phyloP scores from a whole-genome alignment of 2,888 invertebrate species.

The Griposia aprilina region DNA sequence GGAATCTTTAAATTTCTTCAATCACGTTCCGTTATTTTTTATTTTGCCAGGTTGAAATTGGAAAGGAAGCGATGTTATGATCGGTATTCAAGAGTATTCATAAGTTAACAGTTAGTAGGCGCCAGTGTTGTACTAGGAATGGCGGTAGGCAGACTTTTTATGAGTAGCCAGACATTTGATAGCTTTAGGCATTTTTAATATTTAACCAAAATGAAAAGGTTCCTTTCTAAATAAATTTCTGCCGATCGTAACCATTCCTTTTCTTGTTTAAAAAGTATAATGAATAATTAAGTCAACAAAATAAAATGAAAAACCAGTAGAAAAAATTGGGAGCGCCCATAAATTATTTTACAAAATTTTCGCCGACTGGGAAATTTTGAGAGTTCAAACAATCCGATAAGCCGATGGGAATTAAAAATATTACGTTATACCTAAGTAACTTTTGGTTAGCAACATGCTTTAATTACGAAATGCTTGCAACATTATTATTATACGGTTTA shows the following conservation, averaged over 20 bases:
- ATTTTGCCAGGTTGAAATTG: neutral
- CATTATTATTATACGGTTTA: conserved; percentile 36
- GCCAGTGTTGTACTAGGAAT: neutral
- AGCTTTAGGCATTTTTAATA: conserved; percentile 39
- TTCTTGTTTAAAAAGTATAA: conserved; percentile 43
- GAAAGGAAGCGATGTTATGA: neutral
- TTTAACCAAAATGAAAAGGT: conserved; percentile 33
- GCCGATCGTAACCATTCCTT: conserved; percentile 36
- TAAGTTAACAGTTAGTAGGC: conserved; percentile 13
- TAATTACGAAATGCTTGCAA: conserved; percentile 52
- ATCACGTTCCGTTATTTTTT: conserved; percentile 1
- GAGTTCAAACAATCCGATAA: conserved; percentile 64
- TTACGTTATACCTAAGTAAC: conserved; percentile 47
- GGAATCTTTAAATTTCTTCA: conserved; percentile 7
- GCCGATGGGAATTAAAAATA: conserved; percentile 61
- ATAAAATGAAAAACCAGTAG: conserved; percentile 34
- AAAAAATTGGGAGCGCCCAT: conserved; percentile 34
- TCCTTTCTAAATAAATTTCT: conserved; percentile 45
- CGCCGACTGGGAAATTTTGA: conserved; percentile 57
- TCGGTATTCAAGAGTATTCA: neutral
- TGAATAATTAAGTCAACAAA: conserved; percentile 54
- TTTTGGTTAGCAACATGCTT: conserved; percentile 59
- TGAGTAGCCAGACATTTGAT: conserved; percentile 15
- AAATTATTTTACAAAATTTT: conserved; percentile 54
- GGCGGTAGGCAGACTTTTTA: conserved; percentile 12